Evolutionary conservation across 2,113 vertebrate species (phyloP), one percentile per base, ranked within the genome.

Genomic region (Phycodurus eques): DNA sequence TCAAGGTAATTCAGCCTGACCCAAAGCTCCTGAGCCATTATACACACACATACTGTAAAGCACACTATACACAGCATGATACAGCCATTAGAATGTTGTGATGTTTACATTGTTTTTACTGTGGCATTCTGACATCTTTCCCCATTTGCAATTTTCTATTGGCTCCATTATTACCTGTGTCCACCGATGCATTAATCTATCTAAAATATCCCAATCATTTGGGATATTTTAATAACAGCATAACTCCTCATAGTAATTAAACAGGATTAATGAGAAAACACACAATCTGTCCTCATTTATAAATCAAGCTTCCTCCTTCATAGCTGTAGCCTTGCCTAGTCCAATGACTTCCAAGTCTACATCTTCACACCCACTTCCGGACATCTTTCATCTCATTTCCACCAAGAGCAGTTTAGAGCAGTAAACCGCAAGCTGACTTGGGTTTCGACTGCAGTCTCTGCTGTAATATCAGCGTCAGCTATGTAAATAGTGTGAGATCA

Each of bases 81-180:
- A 49, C 71, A 76, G 70, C 70, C 27, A 76, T 75, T 80, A 60
- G 75, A 42, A 67, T 71, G 75, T 61, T 78, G 75, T 65, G 67
- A 53, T 81, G 71, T 84, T 76, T 71, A 72, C 67, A 78, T 49
- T 60, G 54, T 72, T 73, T 82, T 61, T 72, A 76, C 72, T 27
- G 70, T n/a, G 14, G 68, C 35, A 60, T 27, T 60, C 33, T 44
- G 35, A 47, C 79, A 70, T 78, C 70, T 75, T 80, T 73, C 31
- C 63, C 20, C 31, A 71, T 57, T 42, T 9, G 56, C 27, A 27
- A 27, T 27, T 27, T 27, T 27, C 65, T 46, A 6, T 39, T 39
- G 35, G 35, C 46, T 42, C 71, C 65, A 43, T 72, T 27, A 53
- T 57, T 61, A 12, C 19, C 49, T 70, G 1, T 39, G 73, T 51